These are phyloP conservation scores for Lepidotrigona ventralis DNA, from an alignment of 1,140 invertebrate species.

Conservation along the genomic window DNA sequence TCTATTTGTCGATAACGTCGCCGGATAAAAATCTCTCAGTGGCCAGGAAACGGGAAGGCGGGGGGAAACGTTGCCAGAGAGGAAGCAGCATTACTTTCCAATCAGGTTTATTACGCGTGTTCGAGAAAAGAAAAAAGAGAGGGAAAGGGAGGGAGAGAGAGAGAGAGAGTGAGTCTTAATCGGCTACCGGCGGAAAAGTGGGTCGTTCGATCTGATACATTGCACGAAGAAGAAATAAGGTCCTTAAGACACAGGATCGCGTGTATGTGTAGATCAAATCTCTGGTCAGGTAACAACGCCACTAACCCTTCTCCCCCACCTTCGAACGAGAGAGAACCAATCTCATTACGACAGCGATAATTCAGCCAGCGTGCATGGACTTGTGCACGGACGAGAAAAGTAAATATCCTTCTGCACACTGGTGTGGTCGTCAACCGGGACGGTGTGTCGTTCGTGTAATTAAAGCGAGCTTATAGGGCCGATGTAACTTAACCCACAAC, in stretches of 20 bases:
- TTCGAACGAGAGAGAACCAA: slow-evolving; percentile 34
- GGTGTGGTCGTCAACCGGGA: neutral
- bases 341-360: slow-evolving; percentile 54
- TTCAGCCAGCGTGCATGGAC: slow-evolving; percentile 40
- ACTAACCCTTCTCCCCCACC: neutral
- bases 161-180: neutral
- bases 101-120: neutral
- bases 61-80: too few relatives aligned
- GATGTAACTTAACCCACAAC: neutral
- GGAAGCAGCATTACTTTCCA: neutral
- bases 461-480: slow-evolving; percentile 2
- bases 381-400: slow-evolving; percentile 33
- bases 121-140: neutral
- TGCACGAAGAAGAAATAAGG: slow-evolving; percentile 43
- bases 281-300: slow-evolving; percentile 8
- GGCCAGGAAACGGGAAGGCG: neutral
- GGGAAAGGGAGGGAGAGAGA: neutral
- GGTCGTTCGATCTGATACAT: slow-evolving; percentile 48
- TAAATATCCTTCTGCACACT: slow-evolving; percentile 32
- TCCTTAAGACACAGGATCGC: slow-evolving; percentile 44
- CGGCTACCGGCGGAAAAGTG: slow-evolving; percentile 19
- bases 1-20: neutral
- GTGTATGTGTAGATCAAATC: slow-evolving; percentile 54
- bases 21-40: slow-evolving; percentile 28
- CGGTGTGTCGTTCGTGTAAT: slow-evolving; percentile 27